phyloP scores from a whole-genome alignment of 2,797 vertebrate genomes.

The Pangasius macronema region DNA sequence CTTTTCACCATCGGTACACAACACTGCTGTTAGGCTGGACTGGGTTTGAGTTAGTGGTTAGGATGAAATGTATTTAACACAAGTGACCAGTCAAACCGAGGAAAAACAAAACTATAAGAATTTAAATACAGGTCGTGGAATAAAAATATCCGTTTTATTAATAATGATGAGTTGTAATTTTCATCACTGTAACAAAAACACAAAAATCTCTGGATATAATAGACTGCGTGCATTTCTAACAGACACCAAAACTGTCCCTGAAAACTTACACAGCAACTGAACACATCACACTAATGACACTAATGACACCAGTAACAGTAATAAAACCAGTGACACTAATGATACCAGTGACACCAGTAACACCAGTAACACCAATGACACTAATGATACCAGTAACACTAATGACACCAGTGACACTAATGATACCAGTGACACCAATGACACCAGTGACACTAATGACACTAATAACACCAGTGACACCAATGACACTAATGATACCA shows the following conservation, averaged over 20 bases:
- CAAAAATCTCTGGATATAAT: not conserved
- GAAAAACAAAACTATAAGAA: not conserved
- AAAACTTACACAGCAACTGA: not conserved
- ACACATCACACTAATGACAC: not conserved
- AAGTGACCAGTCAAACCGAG: too few relatives aligned
- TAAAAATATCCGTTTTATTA: not conserved
- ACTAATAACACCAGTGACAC: not conserved
- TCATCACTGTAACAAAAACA: not conserved
- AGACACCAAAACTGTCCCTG: not conserved
- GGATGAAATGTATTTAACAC: too few relatives aligned
- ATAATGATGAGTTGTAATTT: not conserved
- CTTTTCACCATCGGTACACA: too few relatives aligned
- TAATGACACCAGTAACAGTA: not conserved
- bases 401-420: not conserved
- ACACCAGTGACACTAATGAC: not conserved
- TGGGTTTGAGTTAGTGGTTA: too few relatives aligned
- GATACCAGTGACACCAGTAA: too few relatives aligned
- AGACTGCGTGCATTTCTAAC: not conserved
- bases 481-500: not conserved
- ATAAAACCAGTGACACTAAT: too few relatives aligned
- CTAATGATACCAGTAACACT: too few relatives aligned
- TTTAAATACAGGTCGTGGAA: not conserved
- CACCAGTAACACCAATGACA: too few relatives aligned
- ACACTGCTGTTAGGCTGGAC: too few relatives aligned
- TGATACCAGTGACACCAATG: not conserved